Base-by-base conservation (phyloP, 2,113 vertebrate genomes). In the Ptychochromis oligacanthus region DNA sequence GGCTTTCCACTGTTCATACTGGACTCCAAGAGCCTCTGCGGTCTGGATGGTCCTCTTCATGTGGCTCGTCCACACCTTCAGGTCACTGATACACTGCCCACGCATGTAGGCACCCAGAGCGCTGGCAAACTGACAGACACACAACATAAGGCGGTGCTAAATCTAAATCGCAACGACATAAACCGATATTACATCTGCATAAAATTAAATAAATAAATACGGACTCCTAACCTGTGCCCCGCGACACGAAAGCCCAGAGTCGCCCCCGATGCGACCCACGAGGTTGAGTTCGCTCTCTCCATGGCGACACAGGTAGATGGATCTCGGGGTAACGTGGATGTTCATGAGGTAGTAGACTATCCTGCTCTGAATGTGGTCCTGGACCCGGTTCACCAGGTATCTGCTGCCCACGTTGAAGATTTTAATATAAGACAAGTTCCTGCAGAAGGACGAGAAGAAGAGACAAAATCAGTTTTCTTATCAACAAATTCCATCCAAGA, bases 1-100 rank as follows among this genome's bases (percentile, higher is more conserved):
- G 6, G 98, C 98, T 67, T 99, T 99, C 98, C 98, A 99, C 86
- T 98, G 97, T 26, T 99, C 97, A 1, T 98, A 98, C 24, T 95
- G 95, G 5, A 97, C 95, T 0, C 93, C 95, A 38, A 99, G 87
- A 0, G 95, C 97, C 89, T 97, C 97, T 0, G 97, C 98, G 0
- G 97, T 98, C 95, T 98, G 96, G 93, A 98, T 98, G 70, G 97
- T 98, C 52, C 98, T 96, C 62, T 95, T 97, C 97, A 98, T 97
- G 94, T 98, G 98, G 82, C 97, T 99, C 1, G 97, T 98, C 97
- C 97, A 98, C 1, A 98, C 97, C 92, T 98, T 98, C 79, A 98
- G 94, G 78, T 97, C 96, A 0, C 36, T 89, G 87, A 98, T 97
- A 59, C 56, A 24, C 92, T 99, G 98, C 11, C 92, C 93, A 14